phyloP scores from a whole-genome alignment of 1,140 invertebrate species.

The Drosophila trapezifrons region DNA sequence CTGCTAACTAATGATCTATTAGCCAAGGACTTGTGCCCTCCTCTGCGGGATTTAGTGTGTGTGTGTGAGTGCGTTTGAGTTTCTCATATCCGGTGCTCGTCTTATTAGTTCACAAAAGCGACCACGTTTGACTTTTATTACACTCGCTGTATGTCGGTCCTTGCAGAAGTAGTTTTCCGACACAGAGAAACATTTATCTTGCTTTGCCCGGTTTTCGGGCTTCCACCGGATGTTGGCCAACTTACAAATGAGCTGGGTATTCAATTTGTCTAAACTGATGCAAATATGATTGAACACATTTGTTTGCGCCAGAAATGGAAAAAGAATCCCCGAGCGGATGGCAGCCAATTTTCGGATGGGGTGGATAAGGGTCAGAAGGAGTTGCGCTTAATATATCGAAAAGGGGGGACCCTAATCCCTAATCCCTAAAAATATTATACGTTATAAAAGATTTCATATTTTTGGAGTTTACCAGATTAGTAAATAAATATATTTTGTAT shows the following conservation, averaged over 20 bases:
- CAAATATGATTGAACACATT: slow-evolving; percentile 70
- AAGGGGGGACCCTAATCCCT: neutral
- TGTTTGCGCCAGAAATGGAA: slow-evolving; percentile 39
- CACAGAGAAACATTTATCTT: slow-evolving; percentile 62
- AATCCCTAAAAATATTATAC: neutral
- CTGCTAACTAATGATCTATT: slow-evolving; percentile 81
- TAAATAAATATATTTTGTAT: neutral
- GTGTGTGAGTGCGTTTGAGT: slow-evolving; percentile 15
- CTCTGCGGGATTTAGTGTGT: neutral
- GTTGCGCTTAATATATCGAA: slow-evolving; percentile 2
- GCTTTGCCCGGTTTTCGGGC: slow-evolving; percentile 32
- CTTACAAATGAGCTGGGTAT: slow-evolving; percentile 53
- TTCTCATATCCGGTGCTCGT: slow-evolving; percentile 61
- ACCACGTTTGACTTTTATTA: slow-evolving; percentile 78
- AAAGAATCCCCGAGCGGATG: slow-evolving; percentile 23
- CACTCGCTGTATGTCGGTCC: slow-evolving; percentile 49
- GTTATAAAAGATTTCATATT: neutral
- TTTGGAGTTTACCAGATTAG: neutral
- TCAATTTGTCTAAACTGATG: slow-evolving; percentile 62
- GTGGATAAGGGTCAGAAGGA: slow-evolving; percentile 1
- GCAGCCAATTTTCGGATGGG: slow-evolving; percentile 17
- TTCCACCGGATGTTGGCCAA: slow-evolving; percentile 45
- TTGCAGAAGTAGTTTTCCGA: slow-evolving; percentile 34
- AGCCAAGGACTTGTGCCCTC: slow-evolving; percentile 53
- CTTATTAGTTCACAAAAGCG: slow-evolving; percentile 73